Base-by-base conservation (phyloP, 2,888 invertebrate species). In the Agrochola litura region DNA sequence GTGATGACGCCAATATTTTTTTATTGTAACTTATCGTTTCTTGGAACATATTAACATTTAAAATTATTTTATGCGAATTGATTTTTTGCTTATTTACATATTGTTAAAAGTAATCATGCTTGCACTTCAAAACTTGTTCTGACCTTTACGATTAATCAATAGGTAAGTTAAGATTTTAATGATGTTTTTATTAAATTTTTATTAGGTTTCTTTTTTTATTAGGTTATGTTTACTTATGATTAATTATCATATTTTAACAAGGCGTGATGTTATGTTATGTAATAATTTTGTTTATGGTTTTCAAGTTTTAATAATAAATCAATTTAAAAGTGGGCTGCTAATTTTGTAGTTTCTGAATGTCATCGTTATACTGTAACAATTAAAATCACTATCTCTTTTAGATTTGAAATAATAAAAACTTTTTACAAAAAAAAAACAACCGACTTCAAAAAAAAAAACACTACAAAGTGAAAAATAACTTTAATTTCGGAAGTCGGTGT, bases 1-100 rank as follows among this genome's bases (percentile, higher is more conserved):
- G 22, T 14, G 49, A 54, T 78, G 60, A 79, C 46, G 71, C 16
- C 25, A 54, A 22, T 54, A 37, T 37, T 78, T 71, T 71, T 79
- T 65, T 79, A 30, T 52, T 60, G 14, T 5, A 37, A 54, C 49
- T 1, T 19, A 52, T 37, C 30, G 16, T 16, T 52, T 79, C 30
- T 43, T 6, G n/a, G 9, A 52, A 37, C 16, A 16, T 41, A n/a
- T n/a, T n/a, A 56, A 41, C 25, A 41, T 56, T 56, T 19, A 64
- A 46, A 22, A 12, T 37, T 25, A 41, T 22, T 52, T 10, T 16
- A 2, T 52, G 12, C 30, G 3, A 12, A 72, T 30, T 16, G 30
- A 30, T 30, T 46, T 77, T 76, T 66, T 66, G 52, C 30, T 0
- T 8, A 43, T 65, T 76, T 30, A 25, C 3, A 14, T 46, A 22